Evolutionary conservation across 1,140 invertebrate genomes (phyloP).

Genomic region (Trinorchestia longiramus): DNA sequence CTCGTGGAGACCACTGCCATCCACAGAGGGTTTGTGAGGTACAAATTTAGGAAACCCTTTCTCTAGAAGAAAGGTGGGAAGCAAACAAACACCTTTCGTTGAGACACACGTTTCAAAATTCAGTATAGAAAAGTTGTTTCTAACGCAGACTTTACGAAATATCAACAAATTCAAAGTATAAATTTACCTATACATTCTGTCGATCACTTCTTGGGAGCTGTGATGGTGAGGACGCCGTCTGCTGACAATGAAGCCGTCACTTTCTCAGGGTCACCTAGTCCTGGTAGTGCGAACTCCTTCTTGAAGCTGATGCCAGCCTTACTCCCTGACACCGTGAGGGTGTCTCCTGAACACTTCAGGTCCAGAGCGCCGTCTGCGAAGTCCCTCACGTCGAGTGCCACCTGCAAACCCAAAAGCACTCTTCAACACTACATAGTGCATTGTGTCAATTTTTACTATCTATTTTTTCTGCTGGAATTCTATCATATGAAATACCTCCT

Average conservation of each 20-base stretch:
- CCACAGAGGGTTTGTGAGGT: no score
- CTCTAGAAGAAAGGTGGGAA: neutral
- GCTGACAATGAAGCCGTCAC: slow-evolving; percentile 60
- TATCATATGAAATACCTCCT: no score
- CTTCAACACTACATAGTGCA: neutral
- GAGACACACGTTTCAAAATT: neutral
- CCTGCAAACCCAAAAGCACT: slow-evolving; percentile 15
- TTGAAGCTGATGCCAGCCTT: slow-evolving; percentile 61
- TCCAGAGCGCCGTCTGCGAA: slow-evolving; percentile 62
- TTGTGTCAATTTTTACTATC: no score
- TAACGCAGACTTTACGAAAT: neutral
- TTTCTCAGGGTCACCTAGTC: slow-evolving; percentile 58
- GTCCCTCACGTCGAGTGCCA: slow-evolving; percentile 65
- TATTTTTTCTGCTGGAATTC: no score
- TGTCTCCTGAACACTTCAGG: slow-evolving; percentile 61
- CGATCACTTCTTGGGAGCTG: slow-evolving; percentile 56
- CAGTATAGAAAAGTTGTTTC: neutral
- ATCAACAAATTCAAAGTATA: neutral
- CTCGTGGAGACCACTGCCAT: no score
- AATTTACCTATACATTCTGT: neutral
- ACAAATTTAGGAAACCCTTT: no score
- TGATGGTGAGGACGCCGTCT: slow-evolving; percentile 64
- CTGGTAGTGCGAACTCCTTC: slow-evolving; percentile 59
- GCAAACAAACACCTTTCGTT: neutral
- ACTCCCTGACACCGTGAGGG: slow-evolving; percentile 59